Evolutionary conservation across 2,888 invertebrate genomes (phyloP), one percentile per base, ranked within the genome.

Genomic region (Volucella bombylans): DNA sequence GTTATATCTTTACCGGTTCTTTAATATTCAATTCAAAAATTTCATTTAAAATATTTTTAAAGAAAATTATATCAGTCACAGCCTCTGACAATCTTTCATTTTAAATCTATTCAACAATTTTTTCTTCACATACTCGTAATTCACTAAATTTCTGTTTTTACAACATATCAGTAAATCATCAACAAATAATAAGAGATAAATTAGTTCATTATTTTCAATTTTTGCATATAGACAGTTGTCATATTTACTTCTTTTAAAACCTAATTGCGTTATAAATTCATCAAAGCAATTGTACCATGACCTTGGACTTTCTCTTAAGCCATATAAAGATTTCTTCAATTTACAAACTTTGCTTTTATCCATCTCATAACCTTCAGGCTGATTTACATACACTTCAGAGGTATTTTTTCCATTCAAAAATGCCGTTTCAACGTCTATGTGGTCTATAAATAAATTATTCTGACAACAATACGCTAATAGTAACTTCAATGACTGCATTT

Each of bases 401-500:
- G 14, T 68, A 14, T 77, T 31, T 50, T 67, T 45, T 41, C 82
- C 88, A 86, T 89, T 88, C 68, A 88, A 59, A 87, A 87, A 90
- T 0, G 88, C 88, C 50, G 89, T 88, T 68, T 88, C 88, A 14
- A 88, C 88, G 85, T 86, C 59, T 73, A 83, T 81, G 77, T 81
- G 80, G 11, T 83, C 59, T 10, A 67, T 77, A 18, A 43, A 31
- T 39, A 76, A 68, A 59, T 65, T 41, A 57, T 74, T 67, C 87
- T 88, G 65, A 82, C 88, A 88, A 87, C 87, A 72, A 50, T 87
- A 88, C 52, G 87, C 87, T 59, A 89, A 87, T 86, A 90, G 86
- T 52, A 89, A 15, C 87, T 89, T 90, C n/a, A 89, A 86, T 1
- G 89, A 89, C 78, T 81, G 87, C 87, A 88, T 89, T 88, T 88